Conservation (phyloP, 2,113 vertebrate genomes). For the Cryptoleucopteryx plumbea region DNA sequence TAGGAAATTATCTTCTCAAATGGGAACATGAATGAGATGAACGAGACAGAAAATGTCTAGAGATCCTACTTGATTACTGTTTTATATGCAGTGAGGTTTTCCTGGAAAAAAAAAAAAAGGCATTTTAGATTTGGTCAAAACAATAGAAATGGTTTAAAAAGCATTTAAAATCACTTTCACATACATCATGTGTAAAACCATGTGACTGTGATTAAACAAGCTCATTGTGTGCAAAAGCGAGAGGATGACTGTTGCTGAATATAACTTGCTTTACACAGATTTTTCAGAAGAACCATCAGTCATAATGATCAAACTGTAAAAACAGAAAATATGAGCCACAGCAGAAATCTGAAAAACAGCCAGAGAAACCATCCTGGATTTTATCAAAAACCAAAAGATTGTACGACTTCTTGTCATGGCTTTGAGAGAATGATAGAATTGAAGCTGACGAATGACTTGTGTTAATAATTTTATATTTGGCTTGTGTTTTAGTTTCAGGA, state of each 20-base stretch:
- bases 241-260: neutral
- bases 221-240: neutral
- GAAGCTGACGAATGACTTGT: neutral
- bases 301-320: neutral
- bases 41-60: neutral
- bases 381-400: neutral
- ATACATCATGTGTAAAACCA: neutral
- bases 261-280: neutral
- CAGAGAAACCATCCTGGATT: neutral
- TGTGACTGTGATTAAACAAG: neutral
- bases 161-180: neutral
- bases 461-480: slow-evolving; percentile 17
- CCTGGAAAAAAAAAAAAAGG: neutral
- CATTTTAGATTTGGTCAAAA: neutral
- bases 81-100: neutral
- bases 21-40: neutral
- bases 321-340: neutral
- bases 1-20: neutral
- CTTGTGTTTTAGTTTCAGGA: slow-evolving; percentile 3
- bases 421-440: neutral
- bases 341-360: neutral
- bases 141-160: neutral
- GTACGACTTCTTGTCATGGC: neutral
- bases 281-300: neutral
- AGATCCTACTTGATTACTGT: neutral